Base-by-base conservation (phyloP, 2,797 vertebrate species). In the Crax fasciolata region DNA sequence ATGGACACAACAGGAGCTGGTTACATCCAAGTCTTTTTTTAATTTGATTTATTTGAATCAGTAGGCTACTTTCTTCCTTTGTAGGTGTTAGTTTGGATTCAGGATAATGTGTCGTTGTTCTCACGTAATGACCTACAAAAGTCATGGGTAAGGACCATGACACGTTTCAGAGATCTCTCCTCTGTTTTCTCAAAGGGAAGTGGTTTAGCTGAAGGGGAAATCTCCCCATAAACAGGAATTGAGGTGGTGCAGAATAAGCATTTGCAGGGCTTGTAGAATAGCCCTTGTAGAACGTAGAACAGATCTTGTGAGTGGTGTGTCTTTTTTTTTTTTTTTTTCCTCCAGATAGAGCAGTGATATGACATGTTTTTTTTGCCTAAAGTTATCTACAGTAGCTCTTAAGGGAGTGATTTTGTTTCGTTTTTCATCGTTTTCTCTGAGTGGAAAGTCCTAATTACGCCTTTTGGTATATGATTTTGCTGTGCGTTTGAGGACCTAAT, bases 61-160 rank as follows among this genome's bases (percentile, higher is more conserved):
- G 27, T 44, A 84, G 38, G 35, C 32, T 13, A 1, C 7, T 70
- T 84, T 44, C 30, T 77, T 28, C 75, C 32, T 62, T 11, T 49
- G 39, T 18, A 2, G 11, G 7, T 72, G 12, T 73, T 84, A 1
- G 2, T 55, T 72, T 39, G 67, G 55, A 28, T 76, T 48, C 81
- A 30, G 35, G 11, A 5, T 44, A 9, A 13, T 52, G 14, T 73
- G 11, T 35, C 58, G 18, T 13, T 0, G 0, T 74, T 79, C 25
- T 81, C 12, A 41, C 48, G 5, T 44, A 54, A 15, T 61, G 55
- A 54, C 17, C 7, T 75, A 25, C 73, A 74, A 43, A 30, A 62
- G 21, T 39, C 7, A 3, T 9, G 48, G 39, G 16, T 73, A 25
- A 51, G 52, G 52, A 58, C 25, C 6, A 3, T 5, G 4, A 7